Evolutionary conservation across 1,140 invertebrate genomes (phyloP).

Genomic region (Ganaspis sp.): DNA sequence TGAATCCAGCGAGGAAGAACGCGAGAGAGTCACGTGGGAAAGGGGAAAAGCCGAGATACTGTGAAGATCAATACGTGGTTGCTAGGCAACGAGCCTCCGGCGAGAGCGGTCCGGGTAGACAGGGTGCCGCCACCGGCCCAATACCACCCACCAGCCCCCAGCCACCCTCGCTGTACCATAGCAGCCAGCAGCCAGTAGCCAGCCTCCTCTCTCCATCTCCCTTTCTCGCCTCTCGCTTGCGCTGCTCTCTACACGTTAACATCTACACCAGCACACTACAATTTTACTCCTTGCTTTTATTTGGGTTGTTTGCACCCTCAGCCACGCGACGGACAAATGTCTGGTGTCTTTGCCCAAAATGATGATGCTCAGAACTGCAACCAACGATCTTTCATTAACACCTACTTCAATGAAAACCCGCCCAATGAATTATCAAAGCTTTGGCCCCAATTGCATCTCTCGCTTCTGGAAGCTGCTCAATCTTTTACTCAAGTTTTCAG

Average conservation of each 20-base stretch:
- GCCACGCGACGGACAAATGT: constrained; percentile 25
- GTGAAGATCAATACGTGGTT: constrained; percentile 75
- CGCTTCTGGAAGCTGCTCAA: background rate
- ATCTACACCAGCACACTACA: background rate
- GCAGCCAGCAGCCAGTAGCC: background rate
- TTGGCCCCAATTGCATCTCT: background rate
- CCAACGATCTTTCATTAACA: constrained; percentile 14
- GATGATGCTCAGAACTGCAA: background rate
- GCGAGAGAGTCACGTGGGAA: constrained; percentile 61
- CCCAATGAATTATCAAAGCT: constrained; percentile 18
- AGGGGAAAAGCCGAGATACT: constrained; percentile 71
- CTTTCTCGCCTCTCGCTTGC: constrained; percentile 18
- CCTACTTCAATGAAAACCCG: constrained; percentile 1
- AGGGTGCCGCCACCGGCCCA: constrained; percentile 74
- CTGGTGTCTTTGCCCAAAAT: background rate
- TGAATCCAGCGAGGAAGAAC: constrained; percentile 40
- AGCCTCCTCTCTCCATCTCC: constrained; percentile 37
- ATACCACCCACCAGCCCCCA: constrained; percentile 44
- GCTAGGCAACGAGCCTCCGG: constrained; percentile 76
- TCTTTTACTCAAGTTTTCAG: background rate
- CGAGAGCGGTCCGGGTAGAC: constrained; percentile 76
- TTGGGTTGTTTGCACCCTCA: constrained; percentile 35
- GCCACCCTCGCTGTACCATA: constrained; percentile 46
- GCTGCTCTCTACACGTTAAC: background rate
- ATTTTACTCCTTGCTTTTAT: constrained; percentile 2